Base-by-base conservation (phyloP, 37 sponge, comb jelly and placozoan genomes). In the Haliclona indistincta region DNA sequence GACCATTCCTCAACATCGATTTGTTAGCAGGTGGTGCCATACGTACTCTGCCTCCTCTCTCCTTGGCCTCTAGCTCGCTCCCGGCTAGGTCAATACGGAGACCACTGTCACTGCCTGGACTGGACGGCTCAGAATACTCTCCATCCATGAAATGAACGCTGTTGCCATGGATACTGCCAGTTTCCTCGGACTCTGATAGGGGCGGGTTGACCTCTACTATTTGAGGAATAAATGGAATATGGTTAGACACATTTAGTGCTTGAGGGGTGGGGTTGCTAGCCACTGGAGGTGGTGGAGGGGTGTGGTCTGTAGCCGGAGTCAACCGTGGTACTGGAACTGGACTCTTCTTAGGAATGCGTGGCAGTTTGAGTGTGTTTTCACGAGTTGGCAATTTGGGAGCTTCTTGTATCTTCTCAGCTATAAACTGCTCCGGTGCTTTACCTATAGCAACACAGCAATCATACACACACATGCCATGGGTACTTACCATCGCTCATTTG, bases 51-150 rank as follows among this genome's bases (percentile, higher is more conserved):
- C 34, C 39, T 23, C 39, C 39, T 2, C 67, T 38, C 11, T 26
- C 71, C 32, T 47, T 62, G 4, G 10, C 72, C 5, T 43, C 56
- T 1, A 44, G 25, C 4, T 67, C 67, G 37, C 65, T 49, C 4
- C 36, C 74, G 3, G 42, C 84, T 39, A 78, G 47, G 67, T 87
- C 87, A 44, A 87, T 87, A 63, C 74, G 73, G 1, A 87, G 77
- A 8, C 40, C 73, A 3, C 52, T 49, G 2, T 81, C 80, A 75
- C 65, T 76, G 2, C 70, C 87, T 11, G 86, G 86, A 34, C 74
- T 78, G n/a, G 86, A 86, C 8, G 70, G 70, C 17, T 56, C 71
- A 17, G 86, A 66, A 37, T 7, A 34, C 7, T 66, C 10, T 29
- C 44, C 0, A 8, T 61, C 34, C 26, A 56, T 22, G n/a, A 80